These are phyloP conservation scores for Craterocephalus amniculus DNA, from an alignment of 2,797 vertebrate species.

Conservation along the genomic window DNA sequence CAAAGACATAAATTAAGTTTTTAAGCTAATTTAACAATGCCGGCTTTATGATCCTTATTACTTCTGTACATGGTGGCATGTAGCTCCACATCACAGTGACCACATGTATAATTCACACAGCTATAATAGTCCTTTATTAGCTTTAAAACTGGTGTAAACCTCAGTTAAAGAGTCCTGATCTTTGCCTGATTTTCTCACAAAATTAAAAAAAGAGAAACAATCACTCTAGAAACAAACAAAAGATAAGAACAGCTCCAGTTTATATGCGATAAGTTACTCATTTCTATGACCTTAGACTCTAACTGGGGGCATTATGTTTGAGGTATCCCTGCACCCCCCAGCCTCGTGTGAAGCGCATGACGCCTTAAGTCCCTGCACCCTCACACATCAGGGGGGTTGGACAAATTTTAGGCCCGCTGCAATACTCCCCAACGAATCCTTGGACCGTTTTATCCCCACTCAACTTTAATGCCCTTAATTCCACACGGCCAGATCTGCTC, in stretches of 20 bases:
- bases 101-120: not conserved
- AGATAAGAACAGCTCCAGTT: not conserved
- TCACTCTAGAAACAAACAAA: not conserved
- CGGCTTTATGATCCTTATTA: not conserved
- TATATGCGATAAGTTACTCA: not conserved
- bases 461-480: constrained; percentile 4
- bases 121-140: constrained; percentile 4
- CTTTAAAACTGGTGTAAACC: not conserved
- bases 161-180: not conserved
- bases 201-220: constrained; percentile 36
- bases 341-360: constrained; percentile 54
- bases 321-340: constrained; percentile 6
- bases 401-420: constrained; percentile 5
- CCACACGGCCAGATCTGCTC: constrained; percentile 16
- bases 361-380: constrained; percentile 34
- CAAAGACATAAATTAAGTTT: constrained; percentile 38
- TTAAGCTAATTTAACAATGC: constrained; percentile 6
- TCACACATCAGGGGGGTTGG: not conserved
- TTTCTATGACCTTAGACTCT: constrained; percentile 12
- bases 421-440: not conserved
- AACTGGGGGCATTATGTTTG: constrained; percentile 23
- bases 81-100: constrained; percentile 4
- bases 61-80: not conserved
- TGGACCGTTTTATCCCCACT: too few relatives aligned
- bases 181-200: not conserved